These are phyloP conservation scores for Ichneumon xanthorius DNA, from an alignment of 2,888 invertebrate genomes.

Conservation along the genomic window DNA sequence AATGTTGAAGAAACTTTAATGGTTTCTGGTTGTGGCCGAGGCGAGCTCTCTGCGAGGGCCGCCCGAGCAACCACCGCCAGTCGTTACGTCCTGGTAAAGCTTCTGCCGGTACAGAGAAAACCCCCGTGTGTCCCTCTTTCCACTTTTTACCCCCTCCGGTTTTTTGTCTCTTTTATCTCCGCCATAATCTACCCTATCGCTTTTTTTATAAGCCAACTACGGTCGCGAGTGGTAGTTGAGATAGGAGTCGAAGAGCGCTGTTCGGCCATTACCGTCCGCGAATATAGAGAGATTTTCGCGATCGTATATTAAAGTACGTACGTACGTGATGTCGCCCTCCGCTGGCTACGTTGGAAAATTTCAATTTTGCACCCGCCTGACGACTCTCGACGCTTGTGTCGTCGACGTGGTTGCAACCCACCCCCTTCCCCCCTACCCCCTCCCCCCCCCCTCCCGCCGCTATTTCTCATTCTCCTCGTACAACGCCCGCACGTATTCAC, in stretches of 20 bases:
- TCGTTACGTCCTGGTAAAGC: slow-evolving; percentile 9
- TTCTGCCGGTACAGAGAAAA: background rate
- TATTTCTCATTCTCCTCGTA: background rate
- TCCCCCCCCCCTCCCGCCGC: background rate
- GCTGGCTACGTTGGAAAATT: slow-evolving; percentile 39
- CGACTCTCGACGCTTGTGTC: slow-evolving; percentile 31
- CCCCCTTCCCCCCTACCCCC: background rate
- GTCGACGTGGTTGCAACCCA: slow-evolving; percentile 7
- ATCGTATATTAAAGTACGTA: slow-evolving; percentile 32
- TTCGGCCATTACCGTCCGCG: slow-evolving; percentile 25
- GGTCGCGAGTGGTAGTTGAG: slow-evolving; percentile 8
- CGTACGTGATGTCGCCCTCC: slow-evolving; percentile 10
- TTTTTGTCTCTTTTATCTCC: background rate
- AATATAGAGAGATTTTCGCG: slow-evolving; percentile 30
- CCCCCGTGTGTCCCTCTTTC: background rate
- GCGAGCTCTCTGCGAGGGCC: background rate
- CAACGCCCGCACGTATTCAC: slow-evolving; percentile 4
- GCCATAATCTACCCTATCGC: slow-evolving; percentile 16
- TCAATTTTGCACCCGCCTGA: slow-evolving; percentile 37
- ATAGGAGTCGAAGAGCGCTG: slow-evolving; percentile 18
- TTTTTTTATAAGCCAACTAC: slow-evolving; percentile 8
- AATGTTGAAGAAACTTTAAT: slow-evolving; percentile 20
- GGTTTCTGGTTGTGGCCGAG: slow-evolving; percentile 4
- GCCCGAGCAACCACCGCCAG: background rate
- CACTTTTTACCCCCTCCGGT: background rate